phyloP scores from a whole-genome alignment of 2,113 vertebrate species.

The Rhagologus leucostigma region DNA sequence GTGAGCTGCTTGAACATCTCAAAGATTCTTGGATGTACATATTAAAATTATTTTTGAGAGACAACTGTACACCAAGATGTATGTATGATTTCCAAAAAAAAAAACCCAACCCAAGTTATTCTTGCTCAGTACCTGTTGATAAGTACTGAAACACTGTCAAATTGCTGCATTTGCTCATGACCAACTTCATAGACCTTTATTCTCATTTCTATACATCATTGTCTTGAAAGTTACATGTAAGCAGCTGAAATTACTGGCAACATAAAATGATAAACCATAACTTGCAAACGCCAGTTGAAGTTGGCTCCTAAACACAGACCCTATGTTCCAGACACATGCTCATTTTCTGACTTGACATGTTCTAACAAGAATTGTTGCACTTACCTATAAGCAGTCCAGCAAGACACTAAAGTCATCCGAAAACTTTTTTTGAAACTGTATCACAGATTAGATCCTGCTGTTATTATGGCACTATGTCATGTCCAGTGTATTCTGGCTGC shows the following conservation, averaged over 20 bases:
- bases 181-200: not conserved
- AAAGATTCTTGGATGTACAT: not conserved
- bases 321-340: not conserved
- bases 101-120: not conserved
- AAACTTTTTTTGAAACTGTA: not conserved
- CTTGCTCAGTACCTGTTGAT: not conserved
- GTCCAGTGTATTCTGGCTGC: not conserved
- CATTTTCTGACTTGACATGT: not conserved
- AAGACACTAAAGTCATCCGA: not conserved
- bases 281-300: not conserved
- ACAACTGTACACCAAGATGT: not conserved
- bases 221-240: not conserved
- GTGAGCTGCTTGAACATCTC: not conserved
- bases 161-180: not conserved
- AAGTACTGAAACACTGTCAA: not conserved
- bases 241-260: not conserved
- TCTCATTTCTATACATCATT: not conserved
- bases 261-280: not conserved
- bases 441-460: not conserved
- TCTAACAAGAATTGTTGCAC: not conserved
- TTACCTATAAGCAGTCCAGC: not conserved
- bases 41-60: not conserved
- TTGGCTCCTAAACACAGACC: not conserved
- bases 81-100: not conserved
- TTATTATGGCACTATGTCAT: not conserved